Base-by-base conservation (phyloP, 2,888 invertebrate species). In the Morpho achilles region DNA sequence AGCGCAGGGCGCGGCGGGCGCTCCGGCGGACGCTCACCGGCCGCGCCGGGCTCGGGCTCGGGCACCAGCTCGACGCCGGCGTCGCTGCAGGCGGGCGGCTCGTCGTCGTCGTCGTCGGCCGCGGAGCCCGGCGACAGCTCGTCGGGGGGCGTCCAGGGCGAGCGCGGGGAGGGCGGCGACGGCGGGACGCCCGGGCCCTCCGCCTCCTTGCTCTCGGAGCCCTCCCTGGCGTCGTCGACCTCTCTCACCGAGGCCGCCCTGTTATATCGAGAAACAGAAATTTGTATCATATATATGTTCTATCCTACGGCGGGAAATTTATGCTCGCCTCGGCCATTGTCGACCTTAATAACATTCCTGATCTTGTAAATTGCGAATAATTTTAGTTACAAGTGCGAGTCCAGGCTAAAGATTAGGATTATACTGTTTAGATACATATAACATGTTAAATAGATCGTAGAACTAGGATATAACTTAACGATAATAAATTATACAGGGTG, bases 191-290 rank as follows among this genome's bases (percentile, higher is more conserved):
- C 45, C 45, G 44, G 39, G 8, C 43, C 43, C 43, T 43, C 43
- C n/a, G 43, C 45, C 69, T 63, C 68, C 23, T 58, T 67, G 9
- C 59, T 67, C 23, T 65, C 68, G 2, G 60, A 70, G 0, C 62
- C 69, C 8, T 68, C 72, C 4, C 68, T 48, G 6, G 53, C 55
- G 7, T 64, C 66, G 7, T 69, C 65, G 8, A 66, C 72, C 43
- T 75, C 82, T 62, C 84, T 84, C 1, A 91, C 74, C 9, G 85
- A 78, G 1, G 90, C 90, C 7, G 87, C 90, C 65, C 90, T 91
- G 72, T n/a, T 32, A 32, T 32, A 32, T 32, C 3, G 32, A 3
- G 32, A 5, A 2, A 32, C 5, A 32, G 4, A 32, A 32, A 5
- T 32, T 32, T 32, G 32, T 32, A 3, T 0, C 3, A 32, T 32